Conservation (phyloP, 2,888 invertebrate species). For the Chorisops tibialis region DNA sequence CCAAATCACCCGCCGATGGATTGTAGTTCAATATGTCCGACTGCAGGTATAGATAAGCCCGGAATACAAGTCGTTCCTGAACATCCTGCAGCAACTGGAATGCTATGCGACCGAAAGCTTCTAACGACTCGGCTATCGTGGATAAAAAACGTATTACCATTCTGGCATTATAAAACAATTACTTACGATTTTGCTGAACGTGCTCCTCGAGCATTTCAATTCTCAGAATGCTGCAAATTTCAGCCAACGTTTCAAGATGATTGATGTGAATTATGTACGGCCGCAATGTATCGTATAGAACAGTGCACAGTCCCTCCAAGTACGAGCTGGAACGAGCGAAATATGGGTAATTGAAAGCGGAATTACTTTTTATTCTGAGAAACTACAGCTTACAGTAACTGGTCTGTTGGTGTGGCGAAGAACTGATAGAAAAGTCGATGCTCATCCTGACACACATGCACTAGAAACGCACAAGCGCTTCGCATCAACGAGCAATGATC, state of each 20-base stretch:
- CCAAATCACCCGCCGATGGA: conserved; percentile 92
- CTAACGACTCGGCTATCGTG: conserved; percentile 62
- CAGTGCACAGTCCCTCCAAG: conserved; percentile 78
- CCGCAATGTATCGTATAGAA: conserved; percentile 86
- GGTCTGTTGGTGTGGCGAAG: conserved; percentile 67
- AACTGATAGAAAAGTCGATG: conserved; percentile 88
- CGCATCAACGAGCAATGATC: conserved; percentile 83
- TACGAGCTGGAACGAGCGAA: conserved; percentile 66
- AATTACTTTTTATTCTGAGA: background rate
- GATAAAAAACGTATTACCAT: conserved; percentile 2
- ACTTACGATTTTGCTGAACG: conserved; percentile 75
- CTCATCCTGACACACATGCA: conserved; percentile 94
- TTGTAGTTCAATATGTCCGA: conserved; percentile 85
- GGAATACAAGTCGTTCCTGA: conserved; percentile 92
- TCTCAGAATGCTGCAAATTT: conserved; percentile 89
- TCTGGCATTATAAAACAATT: background rate
- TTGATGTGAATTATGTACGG: conserved; percentile 95
- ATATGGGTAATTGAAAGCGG: too few species aligned
- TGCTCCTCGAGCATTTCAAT: conserved; percentile 91
- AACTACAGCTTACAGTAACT: conserved; percentile 56
- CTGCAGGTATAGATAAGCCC: conserved; percentile 89
- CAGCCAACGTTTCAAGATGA: conserved; percentile 94
- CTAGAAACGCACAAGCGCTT: conserved; percentile 82
- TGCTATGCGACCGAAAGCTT: conserved; percentile 73
- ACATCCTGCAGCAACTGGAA: conserved; percentile 87